Conservation (phyloP, 2,888 invertebrate species). For the Scaptomyza tumidula region DNA sequence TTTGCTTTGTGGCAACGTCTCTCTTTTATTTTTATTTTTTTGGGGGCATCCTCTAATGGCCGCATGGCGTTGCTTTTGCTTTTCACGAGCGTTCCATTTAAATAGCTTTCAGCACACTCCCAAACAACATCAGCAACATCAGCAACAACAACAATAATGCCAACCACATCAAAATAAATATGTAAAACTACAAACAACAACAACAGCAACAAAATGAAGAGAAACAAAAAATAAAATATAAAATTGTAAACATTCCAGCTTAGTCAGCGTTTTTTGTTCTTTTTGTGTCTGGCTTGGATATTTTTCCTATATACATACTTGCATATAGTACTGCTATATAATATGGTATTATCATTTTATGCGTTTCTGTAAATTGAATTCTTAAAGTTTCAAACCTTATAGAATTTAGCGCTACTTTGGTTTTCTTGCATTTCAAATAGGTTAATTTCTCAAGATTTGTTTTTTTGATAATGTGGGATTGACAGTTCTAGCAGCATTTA, state of each 20-base stretch:
- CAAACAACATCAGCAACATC: slow-evolving; percentile 13
- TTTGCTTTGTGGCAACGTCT: slow-evolving; percentile 63
- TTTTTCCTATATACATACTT: slow-evolving; percentile 1
- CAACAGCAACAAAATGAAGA: slow-evolving; percentile 11
- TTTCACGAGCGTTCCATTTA: slow-evolving; percentile 67
- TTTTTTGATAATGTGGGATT: too few species aligned
- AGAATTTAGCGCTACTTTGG: too few species aligned
- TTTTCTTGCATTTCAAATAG: too few species aligned
- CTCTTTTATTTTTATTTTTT: slow-evolving; percentile 38
- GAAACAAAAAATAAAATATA: slow-evolving; percentile 38
- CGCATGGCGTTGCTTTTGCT: slow-evolving; percentile 52
- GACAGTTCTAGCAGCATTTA: too few species aligned
- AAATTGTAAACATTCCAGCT: slow-evolving; percentile 57
- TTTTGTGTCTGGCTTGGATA: slow-evolving; percentile 20
- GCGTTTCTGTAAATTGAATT: slow-evolving; percentile 14
- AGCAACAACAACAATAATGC: slow-evolving; percentile 35
- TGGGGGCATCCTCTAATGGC: slow-evolving; percentile 64
- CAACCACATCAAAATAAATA: slow-evolving; percentile 71
- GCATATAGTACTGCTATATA: background rate
- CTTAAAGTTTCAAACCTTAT: slow-evolving; percentile 11
- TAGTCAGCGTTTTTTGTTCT: slow-evolving; percentile 32
- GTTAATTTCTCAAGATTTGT: too few species aligned
- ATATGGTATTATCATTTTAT: slow-evolving; percentile 14
- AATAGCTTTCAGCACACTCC: slow-evolving; percentile 63
- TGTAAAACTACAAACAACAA: slow-evolving; percentile 18